These are phyloP conservation scores for Tenualosa thibaudeaui DNA, from an alignment of 2,797 vertebrate genomes.

Conservation along the genomic window DNA sequence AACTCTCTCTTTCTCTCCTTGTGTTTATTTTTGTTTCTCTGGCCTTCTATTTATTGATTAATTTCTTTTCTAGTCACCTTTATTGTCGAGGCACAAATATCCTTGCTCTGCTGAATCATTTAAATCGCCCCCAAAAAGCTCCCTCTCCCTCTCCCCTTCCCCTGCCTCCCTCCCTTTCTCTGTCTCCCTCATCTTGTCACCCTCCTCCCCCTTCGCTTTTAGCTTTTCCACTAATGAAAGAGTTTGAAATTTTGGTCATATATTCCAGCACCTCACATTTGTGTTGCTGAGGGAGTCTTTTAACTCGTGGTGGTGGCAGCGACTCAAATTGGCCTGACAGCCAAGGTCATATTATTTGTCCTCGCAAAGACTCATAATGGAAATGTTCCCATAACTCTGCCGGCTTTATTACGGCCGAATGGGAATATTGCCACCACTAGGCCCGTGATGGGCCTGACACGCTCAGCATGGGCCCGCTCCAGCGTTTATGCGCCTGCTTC, in stretches of 20 bases:
- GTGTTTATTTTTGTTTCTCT: background rate
- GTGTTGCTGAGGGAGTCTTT: slow-evolving; percentile 42
- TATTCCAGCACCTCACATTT: slow-evolving; percentile 34
- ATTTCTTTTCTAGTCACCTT: slow-evolving; percentile 18
- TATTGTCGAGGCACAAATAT: background rate
- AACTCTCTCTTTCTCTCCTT: background rate
- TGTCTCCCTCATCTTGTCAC: background rate
- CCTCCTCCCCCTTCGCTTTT: background rate
- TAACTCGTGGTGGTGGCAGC: slow-evolving; percentile 24
- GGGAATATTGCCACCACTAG: slow-evolving; percentile 37
- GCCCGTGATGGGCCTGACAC: slow-evolving; percentile 36
- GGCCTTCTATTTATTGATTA: background rate
- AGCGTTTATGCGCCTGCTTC: slow-evolving; percentile 32
- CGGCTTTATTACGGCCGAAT: slow-evolving; percentile 44
- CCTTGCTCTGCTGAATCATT: background rate
- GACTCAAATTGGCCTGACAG: slow-evolving; percentile 47
- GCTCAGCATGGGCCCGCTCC: slow-evolving; percentile 24
- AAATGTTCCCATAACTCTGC: slow-evolving; percentile 44
- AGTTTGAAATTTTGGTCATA: slow-evolving; percentile 29
- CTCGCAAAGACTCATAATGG: slow-evolving; percentile 42
- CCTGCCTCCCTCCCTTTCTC: background rate
- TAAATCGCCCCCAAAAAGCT: background rate
- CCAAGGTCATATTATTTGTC: slow-evolving; percentile 49
- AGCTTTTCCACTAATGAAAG: slow-evolving; percentile 35
- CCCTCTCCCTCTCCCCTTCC: background rate